phyloP scores from a whole-genome alignment of 2,888 invertebrate species.

The Gastrophysa polygoni region DNA sequence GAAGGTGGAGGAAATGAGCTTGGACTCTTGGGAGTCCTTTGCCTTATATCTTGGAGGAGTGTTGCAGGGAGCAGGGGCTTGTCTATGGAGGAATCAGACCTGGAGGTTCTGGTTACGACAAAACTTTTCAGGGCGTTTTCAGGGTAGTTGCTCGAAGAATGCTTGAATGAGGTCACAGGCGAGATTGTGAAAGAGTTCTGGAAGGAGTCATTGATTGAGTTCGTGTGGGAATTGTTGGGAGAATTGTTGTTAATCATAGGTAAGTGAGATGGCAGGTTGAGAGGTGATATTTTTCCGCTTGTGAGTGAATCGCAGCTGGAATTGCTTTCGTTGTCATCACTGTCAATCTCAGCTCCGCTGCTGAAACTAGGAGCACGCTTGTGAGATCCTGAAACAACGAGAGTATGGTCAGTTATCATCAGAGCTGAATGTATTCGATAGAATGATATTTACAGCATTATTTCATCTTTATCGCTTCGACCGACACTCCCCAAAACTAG shows the following conservation, averaged over 20 bases:
- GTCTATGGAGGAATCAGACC: constrained; percentile 6
- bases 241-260: background rate
- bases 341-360: constrained; percentile 71
- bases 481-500: too few species aligned
- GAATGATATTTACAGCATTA: too few species aligned
- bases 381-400: constrained; percentile 51
- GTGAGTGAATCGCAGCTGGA: constrained; percentile 84
- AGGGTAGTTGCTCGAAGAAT: too few species aligned
- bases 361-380: constrained; percentile 59
- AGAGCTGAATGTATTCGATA: too few species aligned
- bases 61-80: constrained; percentile 66
- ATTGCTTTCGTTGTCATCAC: constrained; percentile 76
- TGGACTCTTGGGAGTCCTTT: constrained; percentile 54
- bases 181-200: constrained; percentile 17
- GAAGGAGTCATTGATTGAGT: background rate
- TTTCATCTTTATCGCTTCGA: too few species aligned
- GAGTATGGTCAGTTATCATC: background rate
- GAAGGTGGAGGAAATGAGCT: background rate
- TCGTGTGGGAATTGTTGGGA: background rate
- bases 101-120: background rate
- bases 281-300: constrained; percentile 65
- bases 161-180: constrained; percentile 17
- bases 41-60: constrained; percentile 72
- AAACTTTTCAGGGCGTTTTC: too few species aligned
- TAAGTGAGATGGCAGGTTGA: constrained; percentile 33